A percentile compares a stretch with the other conserved stretches of the same genome.
These are phyloP conservation scores for Mimumesa dahlbomi DNA, from an alignment of 2,888 invertebrate species.

Conservation along the genomic window DNA sequence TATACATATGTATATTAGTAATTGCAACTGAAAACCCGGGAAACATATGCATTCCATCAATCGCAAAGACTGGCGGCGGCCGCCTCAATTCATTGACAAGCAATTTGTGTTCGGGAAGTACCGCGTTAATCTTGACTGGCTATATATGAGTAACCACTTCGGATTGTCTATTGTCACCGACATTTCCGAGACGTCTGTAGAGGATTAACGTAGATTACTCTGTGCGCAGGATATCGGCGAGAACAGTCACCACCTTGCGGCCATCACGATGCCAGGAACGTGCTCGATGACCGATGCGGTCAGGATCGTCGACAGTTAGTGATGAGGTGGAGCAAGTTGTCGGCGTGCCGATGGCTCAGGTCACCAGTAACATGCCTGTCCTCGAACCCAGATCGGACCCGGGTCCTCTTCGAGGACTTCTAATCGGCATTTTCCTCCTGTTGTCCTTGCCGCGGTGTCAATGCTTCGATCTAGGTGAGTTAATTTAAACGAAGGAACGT, in stretches of 20 bases:
- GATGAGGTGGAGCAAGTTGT: conserved; percentile 75
- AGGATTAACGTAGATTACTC: conserved; percentile 57
- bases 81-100: background rate
- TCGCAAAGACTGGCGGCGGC: too few relatives aligned
- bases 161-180: conserved; percentile 10
- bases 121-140: conserved; percentile 1
- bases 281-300: conserved; percentile 64
- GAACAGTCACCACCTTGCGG: conserved; percentile 58
- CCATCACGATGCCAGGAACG: conserved; percentile 64
- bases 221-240: conserved; percentile 59
- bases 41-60: too few relatives aligned
- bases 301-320: conserved; percentile 66
- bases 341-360: conserved; percentile 69
- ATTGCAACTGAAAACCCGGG: too few relatives aligned
- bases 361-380: conserved; percentile 75
- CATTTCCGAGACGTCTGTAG: conserved; percentile 36
- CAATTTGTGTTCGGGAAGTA: background rate
- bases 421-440: conserved; percentile 68
- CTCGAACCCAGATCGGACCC: conserved; percentile 64
- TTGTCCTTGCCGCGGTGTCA: conserved; percentile 67
- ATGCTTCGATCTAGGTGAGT: conserved; percentile 74
- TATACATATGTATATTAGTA: too few relatives aligned
- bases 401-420: conserved; percentile 69
- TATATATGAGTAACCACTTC: conserved; percentile 6
- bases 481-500: conserved; percentile 20